Base-by-base conservation (phyloP, 2,888 invertebrate genomes). In the Netelia virgata region DNA sequence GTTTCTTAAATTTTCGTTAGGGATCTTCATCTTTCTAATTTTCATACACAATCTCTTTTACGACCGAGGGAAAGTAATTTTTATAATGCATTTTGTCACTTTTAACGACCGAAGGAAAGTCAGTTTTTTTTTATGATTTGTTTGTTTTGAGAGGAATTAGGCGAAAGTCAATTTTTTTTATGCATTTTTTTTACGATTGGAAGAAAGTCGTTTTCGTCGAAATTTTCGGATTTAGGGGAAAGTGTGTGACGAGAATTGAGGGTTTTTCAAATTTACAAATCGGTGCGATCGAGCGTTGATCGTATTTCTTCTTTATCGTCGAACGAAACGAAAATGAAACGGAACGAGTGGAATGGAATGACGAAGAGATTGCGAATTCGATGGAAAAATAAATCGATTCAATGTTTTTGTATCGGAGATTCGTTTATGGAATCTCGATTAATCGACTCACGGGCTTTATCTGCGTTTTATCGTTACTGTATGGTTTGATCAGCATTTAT, bases 391-490 rank as follows among this genome's bases (percentile, higher is more conserved):
- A 59, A 36, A 70, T 55, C 50, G 16, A 18, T 53, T 66, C 36
- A n/a, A 77, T 57, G 16, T 59, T 59, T 69, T 11, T 10, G 14
- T n/a, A 64, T 36, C 18, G 59, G 16, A 64, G 53, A 16, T 72
- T 50, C 66, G 72, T 80, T 66, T 74, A 41, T 41, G 64, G 41
- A 77, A 73, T 50, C 10, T 64, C 16, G 63, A 77, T 84, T 23
- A 69, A 57, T 68, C 50, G 57, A 47, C 10, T 14, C 10, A 20
- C 10, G 20, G 18, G 36, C 36, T 63, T 81, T 73, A 76, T 82
- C 73, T 50, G 61, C 47, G 69, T 78, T 73, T 78, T 74, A 66
- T 74, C 74, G 57, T 18, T 50, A 66, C 55, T 50, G 41, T 76
- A 70, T 57, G 66, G 41, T 66, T 55, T 47, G 70, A 70, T 82